A percentile compares a stretch with the other conserved stretches of the same genome.
phyloP scores from a whole-genome alignment of 2,888 invertebrate species.

The Pseudoips prasinana region DNA sequence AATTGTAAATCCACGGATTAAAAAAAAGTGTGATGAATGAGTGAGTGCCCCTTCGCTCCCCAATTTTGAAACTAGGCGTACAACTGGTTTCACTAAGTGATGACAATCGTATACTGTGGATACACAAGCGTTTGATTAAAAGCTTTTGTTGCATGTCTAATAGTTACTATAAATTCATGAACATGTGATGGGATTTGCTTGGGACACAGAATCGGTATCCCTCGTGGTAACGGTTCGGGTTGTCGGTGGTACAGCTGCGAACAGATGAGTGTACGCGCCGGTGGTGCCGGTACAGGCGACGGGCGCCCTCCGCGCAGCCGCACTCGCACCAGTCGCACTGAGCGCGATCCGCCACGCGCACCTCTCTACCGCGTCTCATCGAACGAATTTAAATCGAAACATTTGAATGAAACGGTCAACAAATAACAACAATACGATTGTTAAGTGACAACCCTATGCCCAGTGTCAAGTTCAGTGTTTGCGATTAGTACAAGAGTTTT shows the following conservation, averaged over 20 bases:
- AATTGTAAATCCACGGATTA: constrained; percentile 30
- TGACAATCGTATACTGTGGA: constrained; percentile 35
- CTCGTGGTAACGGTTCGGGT: constrained; percentile 58
- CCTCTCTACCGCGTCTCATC: constrained; percentile 39
- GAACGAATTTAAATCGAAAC: constrained; percentile 50
- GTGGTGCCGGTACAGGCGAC: constrained; percentile 13
- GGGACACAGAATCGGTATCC: constrained; percentile 45
- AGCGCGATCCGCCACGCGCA: constrained; percentile 72
- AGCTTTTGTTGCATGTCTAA: constrained; percentile 34
- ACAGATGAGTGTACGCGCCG: constrained; percentile 43
- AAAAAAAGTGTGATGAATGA: constrained; percentile 26
- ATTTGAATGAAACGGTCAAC: constrained; percentile 57
- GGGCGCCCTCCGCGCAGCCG: constrained; percentile 47
- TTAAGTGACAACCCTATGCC: constrained; percentile 47
- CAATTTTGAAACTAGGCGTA: constrained; percentile 37
- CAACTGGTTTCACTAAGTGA: constrained; percentile 50
- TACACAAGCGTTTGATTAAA: constrained; percentile 31
- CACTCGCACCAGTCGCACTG: constrained; percentile 55
- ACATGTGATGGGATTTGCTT: constrained; percentile 49
- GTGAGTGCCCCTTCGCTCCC: constrained; percentile 26
- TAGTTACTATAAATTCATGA: constrained; percentile 36
- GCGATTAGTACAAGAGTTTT: constrained; percentile 32
- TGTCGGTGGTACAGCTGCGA: constrained; percentile 51
- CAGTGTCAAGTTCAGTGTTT: constrained; percentile 58
- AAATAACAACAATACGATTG: constrained; percentile 22